Evolutionary conservation across 2,888 invertebrate genomes (phyloP).

Genomic region (Lasioglossum figueresi): DNA sequence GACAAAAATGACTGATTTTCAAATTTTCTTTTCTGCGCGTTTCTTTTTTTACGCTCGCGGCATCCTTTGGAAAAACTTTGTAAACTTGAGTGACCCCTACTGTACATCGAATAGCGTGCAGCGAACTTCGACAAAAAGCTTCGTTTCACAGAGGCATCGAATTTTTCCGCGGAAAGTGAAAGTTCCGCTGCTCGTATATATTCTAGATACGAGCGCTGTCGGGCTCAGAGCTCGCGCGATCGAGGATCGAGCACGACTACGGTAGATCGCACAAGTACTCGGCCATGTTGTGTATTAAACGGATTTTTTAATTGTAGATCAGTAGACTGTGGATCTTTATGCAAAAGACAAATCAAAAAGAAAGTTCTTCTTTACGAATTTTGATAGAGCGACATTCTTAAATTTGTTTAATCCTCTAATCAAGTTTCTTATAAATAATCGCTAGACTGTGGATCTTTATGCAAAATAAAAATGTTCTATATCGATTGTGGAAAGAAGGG

Average conservation of each 20-base stretch:
- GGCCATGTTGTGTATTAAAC: neutral
- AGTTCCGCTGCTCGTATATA: slow-evolving; percentile 56
- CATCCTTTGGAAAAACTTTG: neutral
- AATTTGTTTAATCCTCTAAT: neutral
- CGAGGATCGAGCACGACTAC: neutral
- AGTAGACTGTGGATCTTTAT: neutral
- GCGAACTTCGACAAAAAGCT: slow-evolving; percentile 31
- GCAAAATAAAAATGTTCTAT: too few species aligned
- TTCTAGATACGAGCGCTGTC: neutral
- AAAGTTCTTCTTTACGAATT: neutral
- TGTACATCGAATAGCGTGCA: neutral
- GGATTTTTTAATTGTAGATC: neutral
- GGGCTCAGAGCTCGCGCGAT: neutral
- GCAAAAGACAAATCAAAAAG: neutral
- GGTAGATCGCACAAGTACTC: neutral
- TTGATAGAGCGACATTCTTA: neutral
- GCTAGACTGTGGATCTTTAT: too few species aligned
- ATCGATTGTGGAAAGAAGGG: too few species aligned
- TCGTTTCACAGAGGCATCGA: neutral
- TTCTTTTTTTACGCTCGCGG: neutral
- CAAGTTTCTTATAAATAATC: neutral
- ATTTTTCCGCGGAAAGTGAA: slow-evolving; percentile 66
- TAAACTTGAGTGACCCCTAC: neutral
- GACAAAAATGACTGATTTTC: neutral
- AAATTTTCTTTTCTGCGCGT: neutral